Percentiles rank a stretch among this genome's conserved stretches.
These are phyloP conservation scores for Pimephales promelas DNA, from an alignment of 2,113 vertebrate species.

Conservation along the genomic window DNA sequence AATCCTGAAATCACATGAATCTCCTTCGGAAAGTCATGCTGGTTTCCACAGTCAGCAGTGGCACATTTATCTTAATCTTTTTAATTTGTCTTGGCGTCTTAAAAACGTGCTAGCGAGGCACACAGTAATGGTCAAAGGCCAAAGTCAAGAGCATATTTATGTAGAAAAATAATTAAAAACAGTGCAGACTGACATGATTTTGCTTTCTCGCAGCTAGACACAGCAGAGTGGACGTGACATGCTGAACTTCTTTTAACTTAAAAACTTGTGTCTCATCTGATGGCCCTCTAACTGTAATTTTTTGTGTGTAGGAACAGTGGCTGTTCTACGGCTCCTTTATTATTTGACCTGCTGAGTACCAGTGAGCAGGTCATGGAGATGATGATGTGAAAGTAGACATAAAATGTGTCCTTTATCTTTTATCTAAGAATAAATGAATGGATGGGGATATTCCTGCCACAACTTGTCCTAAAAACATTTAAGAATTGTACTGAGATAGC, in stretches of 20 bases:
- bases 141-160: neutral
- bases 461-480: constrained; percentile 26
- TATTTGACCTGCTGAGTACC: neutral
- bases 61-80: constrained; percentile 16
- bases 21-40: neutral
- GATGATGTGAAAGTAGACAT: constrained; percentile 6
- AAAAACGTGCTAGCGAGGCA: neutral
- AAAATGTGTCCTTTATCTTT: neutral
- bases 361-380: neutral
- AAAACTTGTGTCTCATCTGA: neutral
- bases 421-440: neutral
- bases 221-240: neutral
- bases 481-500: neutral
- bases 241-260: constrained; percentile 11
- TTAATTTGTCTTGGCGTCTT: neutral
- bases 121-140: neutral
- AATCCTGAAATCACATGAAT: too few relatives aligned
- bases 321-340: neutral
- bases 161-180: constrained; percentile 16
- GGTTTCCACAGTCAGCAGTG: neutral
- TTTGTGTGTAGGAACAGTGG: neutral
- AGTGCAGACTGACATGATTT: constrained; percentile 2
- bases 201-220: neutral
- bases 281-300: neutral
- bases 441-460: neutral